These are phyloP conservation scores for Pantala flavescens DNA, from an alignment of 1,140 invertebrate genomes.

Conservation along the genomic window DNA sequence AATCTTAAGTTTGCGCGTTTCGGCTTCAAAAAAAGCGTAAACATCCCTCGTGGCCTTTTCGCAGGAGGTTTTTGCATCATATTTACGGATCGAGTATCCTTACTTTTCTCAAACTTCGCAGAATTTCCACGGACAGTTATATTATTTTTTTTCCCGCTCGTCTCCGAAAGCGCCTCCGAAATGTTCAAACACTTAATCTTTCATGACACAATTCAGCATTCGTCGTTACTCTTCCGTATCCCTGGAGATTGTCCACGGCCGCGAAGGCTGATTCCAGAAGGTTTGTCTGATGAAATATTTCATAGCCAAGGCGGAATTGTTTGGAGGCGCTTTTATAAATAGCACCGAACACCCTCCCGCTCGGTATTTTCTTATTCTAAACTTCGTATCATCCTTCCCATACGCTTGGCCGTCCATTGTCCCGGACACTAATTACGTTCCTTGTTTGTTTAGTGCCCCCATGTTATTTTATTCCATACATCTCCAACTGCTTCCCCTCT, in stretches of 20 bases:
- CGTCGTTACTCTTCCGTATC: too few species aligned
- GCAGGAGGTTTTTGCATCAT: too few species aligned
- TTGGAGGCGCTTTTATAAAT: neutral
- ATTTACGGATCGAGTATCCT: too few species aligned
- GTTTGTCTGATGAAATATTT: neutral
- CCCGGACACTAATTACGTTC: neutral
- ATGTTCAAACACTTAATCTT: too few species aligned
- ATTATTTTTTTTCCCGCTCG: too few species aligned
- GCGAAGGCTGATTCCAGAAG: neutral
- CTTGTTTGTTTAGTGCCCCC: slow-evolving; percentile 7
- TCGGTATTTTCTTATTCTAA: slow-evolving; percentile 1
- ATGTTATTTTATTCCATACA: slow-evolving; percentile 10
- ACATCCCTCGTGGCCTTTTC: too few species aligned
- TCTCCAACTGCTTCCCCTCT: neutral
- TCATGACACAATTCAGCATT: too few species aligned
- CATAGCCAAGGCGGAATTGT: neutral
- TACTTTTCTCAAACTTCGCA: too few species aligned
- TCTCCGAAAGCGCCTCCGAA: too few species aligned
- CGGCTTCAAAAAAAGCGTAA: too few species aligned
- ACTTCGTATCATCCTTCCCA: neutral
- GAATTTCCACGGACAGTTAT: too few species aligned
- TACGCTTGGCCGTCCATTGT: neutral
- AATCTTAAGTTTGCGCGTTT: too few species aligned
- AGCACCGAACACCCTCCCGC: neutral
- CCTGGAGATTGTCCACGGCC: neutral